Percentiles rank a stretch among this genome's conserved stretches.
phyloP scores from a whole-genome alignment of 1,140 invertebrate genomes.

The Drosophila murphyi region DNA sequence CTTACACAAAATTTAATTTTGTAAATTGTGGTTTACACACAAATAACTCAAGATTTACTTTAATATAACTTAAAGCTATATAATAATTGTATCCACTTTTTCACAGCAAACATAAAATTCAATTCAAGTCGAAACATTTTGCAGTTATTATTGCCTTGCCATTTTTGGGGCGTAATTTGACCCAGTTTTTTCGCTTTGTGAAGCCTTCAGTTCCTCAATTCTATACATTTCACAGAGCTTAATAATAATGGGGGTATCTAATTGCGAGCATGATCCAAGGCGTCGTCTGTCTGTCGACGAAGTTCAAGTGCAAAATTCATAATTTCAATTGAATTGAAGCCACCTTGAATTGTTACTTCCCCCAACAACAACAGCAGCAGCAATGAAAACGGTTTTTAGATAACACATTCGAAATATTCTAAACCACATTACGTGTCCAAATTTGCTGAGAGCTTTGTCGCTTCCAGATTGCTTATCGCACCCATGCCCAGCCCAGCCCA shows the following conservation, averaged over 20 bases:
- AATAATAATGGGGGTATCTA: constrained; percentile 16
- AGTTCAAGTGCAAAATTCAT: constrained; percentile 37
- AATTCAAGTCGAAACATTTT: constrained; percentile 17
- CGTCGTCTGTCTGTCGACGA: constrained; percentile 6
- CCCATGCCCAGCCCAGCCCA: background rate
- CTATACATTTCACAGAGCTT: constrained; percentile 42
- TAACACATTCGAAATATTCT: constrained; percentile 30
- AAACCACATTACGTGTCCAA: constrained; percentile 61
- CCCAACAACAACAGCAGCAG: background rate
- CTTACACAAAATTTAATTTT: constrained; percentile 33
- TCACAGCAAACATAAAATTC: constrained; percentile 17
- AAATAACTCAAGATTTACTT: constrained; percentile 37
- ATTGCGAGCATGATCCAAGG: constrained; percentile 27
- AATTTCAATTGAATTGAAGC: constrained; percentile 30
- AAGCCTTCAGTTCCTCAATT: constrained; percentile 44
- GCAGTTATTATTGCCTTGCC: background rate
- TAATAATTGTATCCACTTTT: constrained; percentile 60
- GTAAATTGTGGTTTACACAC: constrained; percentile 21
- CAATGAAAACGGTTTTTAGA: constrained; percentile 2
- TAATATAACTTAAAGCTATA: background rate
- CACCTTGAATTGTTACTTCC: constrained; percentile 12
- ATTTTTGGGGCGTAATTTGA: constrained; percentile 61
- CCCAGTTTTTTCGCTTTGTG: constrained; percentile 56
- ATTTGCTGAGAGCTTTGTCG: constrained; percentile 11
- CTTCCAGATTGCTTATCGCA: constrained; percentile 56